These are phyloP conservation scores for Eubasilissa regina DNA, from an alignment of 1,140 invertebrate genomes.

Conservation along the genomic window DNA sequence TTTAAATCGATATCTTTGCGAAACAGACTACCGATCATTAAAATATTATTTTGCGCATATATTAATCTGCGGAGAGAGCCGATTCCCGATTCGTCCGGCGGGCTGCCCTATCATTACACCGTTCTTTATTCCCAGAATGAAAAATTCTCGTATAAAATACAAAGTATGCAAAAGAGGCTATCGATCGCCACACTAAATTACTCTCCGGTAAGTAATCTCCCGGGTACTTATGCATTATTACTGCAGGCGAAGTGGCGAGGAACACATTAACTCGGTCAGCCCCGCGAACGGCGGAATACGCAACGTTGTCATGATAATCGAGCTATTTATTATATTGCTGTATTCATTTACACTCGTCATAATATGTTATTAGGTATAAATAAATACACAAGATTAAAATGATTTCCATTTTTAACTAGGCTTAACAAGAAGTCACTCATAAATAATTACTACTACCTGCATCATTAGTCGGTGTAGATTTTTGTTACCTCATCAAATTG, in stretches of 20 bases:
- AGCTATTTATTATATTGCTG: neutral
- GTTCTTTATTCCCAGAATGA: conserved; percentile 31
- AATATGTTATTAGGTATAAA: too few species aligned
- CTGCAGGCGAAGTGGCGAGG: too few species aligned
- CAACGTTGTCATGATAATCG: neutral
- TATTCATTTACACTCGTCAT: neutral
- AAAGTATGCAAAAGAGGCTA: conserved; percentile 44
- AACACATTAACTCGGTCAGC: too few species aligned
- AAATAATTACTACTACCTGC: too few species aligned
- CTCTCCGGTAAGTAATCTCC: conserved; percentile 9
- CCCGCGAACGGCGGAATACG: neutral
- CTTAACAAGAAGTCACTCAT: too few species aligned
- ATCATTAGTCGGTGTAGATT: too few species aligned
- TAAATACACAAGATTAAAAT: too few species aligned
- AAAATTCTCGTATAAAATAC: conserved; percentile 11
- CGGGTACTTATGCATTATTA: neutral
- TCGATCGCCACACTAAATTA: conserved; percentile 40
- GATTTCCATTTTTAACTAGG: too few species aligned
- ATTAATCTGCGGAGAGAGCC: too few species aligned
- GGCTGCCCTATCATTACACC: conserved; percentile 27
- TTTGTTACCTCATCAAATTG: too few species aligned
- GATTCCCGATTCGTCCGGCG: conserved; percentile 22
- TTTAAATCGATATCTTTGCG: neutral
- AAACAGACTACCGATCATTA: neutral
- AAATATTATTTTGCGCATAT: neutral